Percentiles rank a stretch among this genome's conserved stretches.
These are phyloP conservation scores for Aphodius granarius DNA, from an alignment of 2,888 invertebrate species.

Conservation along the genomic window DNA sequence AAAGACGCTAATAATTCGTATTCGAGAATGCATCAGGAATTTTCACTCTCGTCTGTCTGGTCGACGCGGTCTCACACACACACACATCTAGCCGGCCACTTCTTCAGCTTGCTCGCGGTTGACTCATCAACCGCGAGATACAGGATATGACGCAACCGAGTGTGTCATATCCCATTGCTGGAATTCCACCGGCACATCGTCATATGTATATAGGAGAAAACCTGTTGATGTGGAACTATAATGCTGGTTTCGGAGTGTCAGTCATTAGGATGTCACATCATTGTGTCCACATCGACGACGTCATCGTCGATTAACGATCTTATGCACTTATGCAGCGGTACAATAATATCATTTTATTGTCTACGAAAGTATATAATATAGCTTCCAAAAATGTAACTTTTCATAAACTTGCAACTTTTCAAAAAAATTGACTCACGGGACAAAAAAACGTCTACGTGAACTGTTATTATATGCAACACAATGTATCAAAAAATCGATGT, in stretches of 20 bases:
- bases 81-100: not conserved
- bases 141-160: slow-evolving; percentile 27
- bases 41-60: not conserved
- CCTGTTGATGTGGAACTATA: not conserved
- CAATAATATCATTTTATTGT: no score
- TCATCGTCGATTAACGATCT: no score
- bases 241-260: no score
- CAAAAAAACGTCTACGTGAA: no score
- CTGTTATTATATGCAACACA: no score
- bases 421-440: not conserved
- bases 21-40: not conserved
- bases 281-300: no score
- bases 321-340: no score
- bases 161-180: slow-evolving; percentile 30
- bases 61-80: not conserved
- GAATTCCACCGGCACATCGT: slow-evolving; percentile 1
- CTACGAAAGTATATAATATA: no score
- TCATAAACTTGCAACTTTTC: not conserved
- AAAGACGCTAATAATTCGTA: not conserved
- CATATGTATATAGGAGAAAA: not conserved
- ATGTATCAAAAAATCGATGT: no score
- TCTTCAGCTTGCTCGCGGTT: not conserved
- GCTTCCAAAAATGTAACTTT: not conserved
- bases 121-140: not conserved
- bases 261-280: no score